These are phyloP conservation scores for Lycaon pictus DNA, from an alignment of 2,113 vertebrate genomes.

Conservation along the genomic window DNA sequence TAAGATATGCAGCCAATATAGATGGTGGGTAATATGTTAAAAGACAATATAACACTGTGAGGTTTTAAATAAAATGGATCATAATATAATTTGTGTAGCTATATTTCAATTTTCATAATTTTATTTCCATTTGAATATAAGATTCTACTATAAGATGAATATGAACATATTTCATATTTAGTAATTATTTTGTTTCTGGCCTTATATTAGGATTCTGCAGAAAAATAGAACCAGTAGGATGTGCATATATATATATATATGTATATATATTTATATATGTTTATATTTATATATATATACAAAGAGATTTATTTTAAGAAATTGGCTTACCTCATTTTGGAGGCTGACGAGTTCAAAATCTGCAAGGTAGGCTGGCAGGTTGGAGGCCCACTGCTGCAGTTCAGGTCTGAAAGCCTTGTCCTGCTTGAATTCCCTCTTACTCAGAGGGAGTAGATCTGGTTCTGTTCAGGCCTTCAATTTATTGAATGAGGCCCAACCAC, in stretches of 20 bases:
- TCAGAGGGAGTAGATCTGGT: neutral
- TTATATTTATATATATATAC: too few relatives aligned
- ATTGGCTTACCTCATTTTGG: neutral
- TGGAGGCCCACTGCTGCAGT: neutral
- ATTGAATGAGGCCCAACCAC: neutral
- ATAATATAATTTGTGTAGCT: neutral
- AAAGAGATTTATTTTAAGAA: constrained; percentile 25
- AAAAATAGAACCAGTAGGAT: neutral
- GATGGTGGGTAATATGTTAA: neutral
- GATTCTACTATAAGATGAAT: neutral
- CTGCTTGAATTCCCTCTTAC: neutral
- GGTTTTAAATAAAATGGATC: neutral
- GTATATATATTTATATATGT: too few relatives aligned
- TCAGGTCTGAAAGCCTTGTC: neutral
- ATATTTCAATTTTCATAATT: neutral
- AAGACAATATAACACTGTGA: neutral
- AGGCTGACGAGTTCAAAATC: neutral
- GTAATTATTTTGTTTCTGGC: neutral
- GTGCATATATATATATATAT: neutral
- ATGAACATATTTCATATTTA: neutral
- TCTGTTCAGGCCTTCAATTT: neutral
- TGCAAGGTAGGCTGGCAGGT: too few relatives aligned
- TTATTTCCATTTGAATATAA: neutral
- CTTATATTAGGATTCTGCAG: neutral
- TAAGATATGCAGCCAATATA: neutral